phyloP scores from a whole-genome alignment of 2,797 vertebrate genomes.

The Meriones psammophilus region DNA sequence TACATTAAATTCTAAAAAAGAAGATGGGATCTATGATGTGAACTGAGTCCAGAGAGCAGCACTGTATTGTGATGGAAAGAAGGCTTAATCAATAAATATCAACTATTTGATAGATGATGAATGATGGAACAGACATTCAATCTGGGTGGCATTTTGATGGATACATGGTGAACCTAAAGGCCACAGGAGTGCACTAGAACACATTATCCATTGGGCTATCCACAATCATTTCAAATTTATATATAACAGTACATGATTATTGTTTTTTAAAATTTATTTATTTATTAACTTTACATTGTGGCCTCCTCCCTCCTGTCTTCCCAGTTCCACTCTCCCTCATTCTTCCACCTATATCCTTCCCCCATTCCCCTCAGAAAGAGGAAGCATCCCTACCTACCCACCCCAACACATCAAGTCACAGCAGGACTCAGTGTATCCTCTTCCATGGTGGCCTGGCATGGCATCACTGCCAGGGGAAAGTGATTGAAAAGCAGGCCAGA shows the following conservation, averaged over 20 bases:
- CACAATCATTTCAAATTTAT: background rate
- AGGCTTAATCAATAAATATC: background rate
- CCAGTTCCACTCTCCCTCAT: background rate
- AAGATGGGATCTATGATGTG: background rate
- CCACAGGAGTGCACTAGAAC: background rate
- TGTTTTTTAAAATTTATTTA: background rate
- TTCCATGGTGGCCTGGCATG: no score
- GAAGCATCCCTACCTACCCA: no score
- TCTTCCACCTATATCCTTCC: no score
- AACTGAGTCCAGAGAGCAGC: background rate
- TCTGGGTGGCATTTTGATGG: background rate
- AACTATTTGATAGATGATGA: background rate
- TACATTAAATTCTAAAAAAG: background rate
- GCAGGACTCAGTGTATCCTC: no score
- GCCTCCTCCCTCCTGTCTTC: no score
- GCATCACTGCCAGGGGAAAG: no score
- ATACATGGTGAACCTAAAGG: background rate
- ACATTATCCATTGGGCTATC: background rate
- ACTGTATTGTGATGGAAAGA: background rate
- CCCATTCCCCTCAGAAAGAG: no score
- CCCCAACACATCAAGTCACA: no score
- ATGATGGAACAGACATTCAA: background rate
- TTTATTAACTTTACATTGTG: no score
- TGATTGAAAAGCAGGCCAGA: no score
- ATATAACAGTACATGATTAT: background rate